Base-by-base conservation (phyloP, 2,797 vertebrate species). In the Amphiprion clarkii region DNA sequence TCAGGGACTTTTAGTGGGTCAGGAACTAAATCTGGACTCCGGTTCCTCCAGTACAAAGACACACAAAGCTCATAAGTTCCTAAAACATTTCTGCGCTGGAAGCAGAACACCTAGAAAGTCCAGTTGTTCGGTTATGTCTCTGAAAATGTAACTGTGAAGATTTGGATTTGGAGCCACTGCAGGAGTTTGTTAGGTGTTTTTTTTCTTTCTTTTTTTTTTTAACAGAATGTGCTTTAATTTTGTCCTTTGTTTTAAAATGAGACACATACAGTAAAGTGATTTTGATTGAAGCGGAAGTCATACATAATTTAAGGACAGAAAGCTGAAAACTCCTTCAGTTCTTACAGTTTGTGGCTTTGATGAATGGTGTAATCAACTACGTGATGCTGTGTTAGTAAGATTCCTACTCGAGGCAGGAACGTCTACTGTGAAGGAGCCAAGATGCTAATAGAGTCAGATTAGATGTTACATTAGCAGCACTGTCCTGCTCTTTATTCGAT, bases 381-480 rank as follows among this genome's bases (percentile, higher is more conserved):
- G 29, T 14, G 17, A 67, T n/a, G 42, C 19, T 46, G 42, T 2
- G 44, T 46, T 61, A 57, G 23, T 19, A 42, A 44, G 17, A 76
- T 13, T 16, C 17, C 12, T 11, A n/a, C 19, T 64, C 53, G 54
- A 60, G 23, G 62, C 27, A n/a, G 48, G 12, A 29, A 59, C 27
- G 1, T 62, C 19, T 19, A 55, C 64, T 27, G 40, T 36, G 5
- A 48, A 27, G 29, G 19, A 21, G 51, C 51, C 55, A 48, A 70
- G 16, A 39, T 48, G 25, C 31, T 7, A 36, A 21, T 25, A 53
- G 13, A 14, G 14, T 51, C 25, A 10, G 17, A 67, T 48, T 55
- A 29, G 36, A 27, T 65, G 52, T 65, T 23, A 53, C 49, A 65
- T 65, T 27, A 51, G 44, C 55, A 69, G 40, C 54, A 39, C 21